Evolutionary conservation across 2,797 vertebrate genomes (phyloP), one percentile per base, ranked within the genome.

Genomic region (Peromyscus aztecus): DNA sequence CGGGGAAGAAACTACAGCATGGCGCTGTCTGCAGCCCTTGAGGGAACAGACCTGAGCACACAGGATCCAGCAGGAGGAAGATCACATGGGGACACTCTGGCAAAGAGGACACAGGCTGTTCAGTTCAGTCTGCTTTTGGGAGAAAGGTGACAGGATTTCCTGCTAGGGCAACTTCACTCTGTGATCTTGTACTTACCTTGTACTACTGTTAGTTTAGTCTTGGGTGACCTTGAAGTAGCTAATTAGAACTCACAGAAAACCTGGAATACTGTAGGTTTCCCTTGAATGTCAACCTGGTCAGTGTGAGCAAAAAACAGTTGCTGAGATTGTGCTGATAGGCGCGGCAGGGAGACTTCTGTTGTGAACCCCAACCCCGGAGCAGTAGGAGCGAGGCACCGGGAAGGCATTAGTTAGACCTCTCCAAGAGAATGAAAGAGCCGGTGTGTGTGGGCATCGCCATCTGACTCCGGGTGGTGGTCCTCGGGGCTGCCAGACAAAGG

Each of bases 401-500:
- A 94, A 97, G 98, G 92, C 96, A 96, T 17, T 89, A 94, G 97
- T 84, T 34, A 89, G 97, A 91, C 91, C 97, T 81, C 49, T 55
- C 83, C 91, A 94, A 46, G 21, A 97, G 89, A 82, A 16, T 98
- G 98, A 98, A 97, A 85, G 97, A 98, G 96, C 98, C 98, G 97
- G 97, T 96, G 96, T 95, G 96, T 97, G 97, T 98, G 98, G 97
- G 97, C 96, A 97, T 97, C 97, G 93, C 89, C 97, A 95, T 95
- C 96, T 98, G 98, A 98, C 97, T 98, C 98, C 88, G 94, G 92
- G 98, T 27, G 31, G 94, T 88, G 75, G 95, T 98, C 98, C 94
- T 98, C 96, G 97, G 97, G 97, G 97, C 97, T 98, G 97, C 97
- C 97, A 95, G 97, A 96, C 97, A 96, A 97, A 97, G 96, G 97